These are phyloP conservation scores for Chloroceryle inda DNA, from an alignment of 2,797 vertebrate genomes.

Conservation along the genomic window DNA sequence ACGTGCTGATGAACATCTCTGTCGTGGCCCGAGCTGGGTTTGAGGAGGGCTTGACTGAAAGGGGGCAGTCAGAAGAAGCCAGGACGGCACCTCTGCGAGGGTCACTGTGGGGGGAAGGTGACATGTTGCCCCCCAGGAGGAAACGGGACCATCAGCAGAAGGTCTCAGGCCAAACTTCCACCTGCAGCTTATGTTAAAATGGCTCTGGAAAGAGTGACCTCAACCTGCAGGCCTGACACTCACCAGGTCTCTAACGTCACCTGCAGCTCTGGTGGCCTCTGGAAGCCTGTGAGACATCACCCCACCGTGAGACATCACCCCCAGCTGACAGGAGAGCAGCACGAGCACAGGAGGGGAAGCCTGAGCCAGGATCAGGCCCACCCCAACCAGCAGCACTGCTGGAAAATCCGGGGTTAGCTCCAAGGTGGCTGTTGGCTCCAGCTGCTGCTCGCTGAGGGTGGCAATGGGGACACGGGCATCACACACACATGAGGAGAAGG, in stretches of 20 bases:
- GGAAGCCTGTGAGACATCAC: neutral
- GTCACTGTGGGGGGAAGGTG: neutral
- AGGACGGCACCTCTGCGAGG: fast-evolving
- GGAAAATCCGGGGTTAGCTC: neutral
- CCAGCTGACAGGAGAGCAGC: neutral
- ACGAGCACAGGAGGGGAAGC: neutral
- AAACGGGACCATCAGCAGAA: neutral
- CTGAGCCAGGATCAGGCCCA: neutral
- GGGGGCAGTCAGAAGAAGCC: neutral
- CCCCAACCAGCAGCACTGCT: neutral
- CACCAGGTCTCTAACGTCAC: fast-evolving
- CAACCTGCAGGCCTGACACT: no score
- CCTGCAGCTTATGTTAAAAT: neutral
- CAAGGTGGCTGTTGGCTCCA: neutral
- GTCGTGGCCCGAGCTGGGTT: fast-evolving
- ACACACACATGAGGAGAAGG: neutral
- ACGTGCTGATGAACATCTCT: fast-evolving
- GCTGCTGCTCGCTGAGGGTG: neutral
- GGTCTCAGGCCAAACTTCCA: neutral
- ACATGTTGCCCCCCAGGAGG: neutral
- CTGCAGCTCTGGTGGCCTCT: neutral
- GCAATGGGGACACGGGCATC: neutral
- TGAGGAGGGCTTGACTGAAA: neutral
- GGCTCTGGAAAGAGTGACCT: neutral
- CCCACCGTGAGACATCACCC: neutral